Percentiles rank a stretch among this genome's conserved stretches.
phyloP scores from a whole-genome alignment of 2,797 vertebrate species.

The Antennarius maculatus region DNA sequence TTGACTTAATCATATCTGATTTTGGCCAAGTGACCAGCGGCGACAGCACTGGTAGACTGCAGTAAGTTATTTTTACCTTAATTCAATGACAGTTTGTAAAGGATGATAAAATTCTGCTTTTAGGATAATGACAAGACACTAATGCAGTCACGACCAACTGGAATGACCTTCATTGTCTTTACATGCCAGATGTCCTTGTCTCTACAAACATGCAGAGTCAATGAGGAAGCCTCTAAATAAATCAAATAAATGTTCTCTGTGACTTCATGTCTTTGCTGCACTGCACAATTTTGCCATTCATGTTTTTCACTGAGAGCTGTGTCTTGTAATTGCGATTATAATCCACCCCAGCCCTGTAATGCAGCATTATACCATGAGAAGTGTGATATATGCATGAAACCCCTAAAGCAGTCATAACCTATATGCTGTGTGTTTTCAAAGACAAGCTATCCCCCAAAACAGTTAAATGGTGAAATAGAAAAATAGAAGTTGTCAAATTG shows the following conservation, averaged over 20 bases:
- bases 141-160: conserved; percentile 8
- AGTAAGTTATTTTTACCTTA: conserved; percentile 40
- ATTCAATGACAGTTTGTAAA: conserved; percentile 13
- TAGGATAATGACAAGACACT: conserved; percentile 10
- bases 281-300: background rate
- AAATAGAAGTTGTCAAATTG: background rate
- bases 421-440: conserved; percentile 8
- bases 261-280: conserved; percentile 1
- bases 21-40: conserved; percentile 42
- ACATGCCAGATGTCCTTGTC: too few relatives aligned
- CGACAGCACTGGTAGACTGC: conserved; percentile 38
- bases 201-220: background rate
- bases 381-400: conserved; percentile 20
- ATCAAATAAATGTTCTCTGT: too few relatives aligned
- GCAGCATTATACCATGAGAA: conserved; percentile 8
- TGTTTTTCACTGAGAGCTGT: background rate
- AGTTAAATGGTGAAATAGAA: background rate
- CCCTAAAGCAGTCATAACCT: conserved; percentile 1
- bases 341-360: background rate
- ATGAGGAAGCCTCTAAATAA: background rate
- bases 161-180: background rate
- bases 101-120: background rate
- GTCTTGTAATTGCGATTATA: background rate
- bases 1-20: conserved; percentile 46
- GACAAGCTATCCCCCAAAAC: conserved; percentile 7